Evolutionary conservation across 2,888 invertebrate genomes (phyloP), one percentile per base, ranked within the genome.

Genomic region (Sarcophaga carnaria): DNA sequence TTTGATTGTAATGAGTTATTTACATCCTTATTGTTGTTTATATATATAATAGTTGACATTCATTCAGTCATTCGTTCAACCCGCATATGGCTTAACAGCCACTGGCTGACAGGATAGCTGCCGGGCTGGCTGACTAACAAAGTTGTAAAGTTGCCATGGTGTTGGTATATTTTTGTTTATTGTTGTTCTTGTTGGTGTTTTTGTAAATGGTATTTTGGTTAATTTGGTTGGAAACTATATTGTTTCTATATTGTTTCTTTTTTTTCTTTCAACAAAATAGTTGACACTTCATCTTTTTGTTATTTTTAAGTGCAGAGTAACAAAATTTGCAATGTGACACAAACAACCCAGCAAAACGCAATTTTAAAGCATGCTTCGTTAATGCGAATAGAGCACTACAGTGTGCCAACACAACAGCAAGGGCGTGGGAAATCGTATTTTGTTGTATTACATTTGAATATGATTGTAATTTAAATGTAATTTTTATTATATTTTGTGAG

Each of bases 211-310:
- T 6, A 6, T 70, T 37, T 37, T 27, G 72, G 49, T 27, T 27
- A 3, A 1, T 25, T 25, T 69, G 64, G 37, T 20, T 54, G 82
- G 76, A 54, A 63, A 66, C n/a, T n/a, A n/a, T n/a, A n/a, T n/a
- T n/a, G n/a, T n/a, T n/a, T n/a, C n/a, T n/a, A n/a, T n/a, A n/a
- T n/a, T n/a, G 82, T 54, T 82, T 76, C 67, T 66, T 63, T 78
- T 59, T 66, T 14, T 70, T 22, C 37, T 37, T 17, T 25, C 77
- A 79, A 81, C 80, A 63, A 81, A 85, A 82, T 82, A 82, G 86
- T 82, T 86, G 79, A 80, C 86, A 82, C 82, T 76, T 78, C 76
- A 86, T 82, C 62, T 67, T 86, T 82, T 86, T 82, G 79, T 49
- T 79, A 82, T 76, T 86, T 79, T 79, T 86, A 86, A 86, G 82